These are phyloP conservation scores for Sepioteuthis lessoniana DNA, from an alignment of 2,888 invertebrate genomes.

Conservation along the genomic window DNA sequence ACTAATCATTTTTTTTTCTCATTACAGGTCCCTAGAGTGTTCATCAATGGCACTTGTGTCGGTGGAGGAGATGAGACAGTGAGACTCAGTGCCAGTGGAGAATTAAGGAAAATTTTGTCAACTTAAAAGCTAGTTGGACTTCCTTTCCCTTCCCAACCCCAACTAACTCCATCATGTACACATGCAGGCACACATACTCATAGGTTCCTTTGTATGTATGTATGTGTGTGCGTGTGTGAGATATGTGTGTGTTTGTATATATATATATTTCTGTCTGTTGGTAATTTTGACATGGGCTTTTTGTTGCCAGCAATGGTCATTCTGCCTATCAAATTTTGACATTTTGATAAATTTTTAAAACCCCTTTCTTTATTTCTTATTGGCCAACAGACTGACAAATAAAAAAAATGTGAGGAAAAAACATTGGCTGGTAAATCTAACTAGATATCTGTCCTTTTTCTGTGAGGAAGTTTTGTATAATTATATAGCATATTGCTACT, in stretches of 20 bases:
- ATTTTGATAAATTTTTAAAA: background rate
- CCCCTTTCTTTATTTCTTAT: background rate
- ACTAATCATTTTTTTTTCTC: background rate
- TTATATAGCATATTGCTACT: slow-evolving; percentile 23
- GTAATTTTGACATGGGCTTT: background rate
- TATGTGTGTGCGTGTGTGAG: background rate
- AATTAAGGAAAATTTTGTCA: slow-evolving; percentile 58
- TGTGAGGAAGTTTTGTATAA: slow-evolving; percentile 9
- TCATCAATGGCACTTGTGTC: slow-evolving; percentile 90
- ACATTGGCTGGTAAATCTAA: background rate
- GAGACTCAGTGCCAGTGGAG: slow-evolving; percentile 59
- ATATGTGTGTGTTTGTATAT: background rate
- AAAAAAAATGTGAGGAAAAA: background rate
- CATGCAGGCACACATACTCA: background rate
- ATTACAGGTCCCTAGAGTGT: slow-evolving; percentile 92
- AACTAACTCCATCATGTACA: background rate
- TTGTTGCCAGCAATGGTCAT: slow-evolving; percentile 9
- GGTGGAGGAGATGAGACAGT: slow-evolving; percentile 94
- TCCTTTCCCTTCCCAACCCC: background rate
- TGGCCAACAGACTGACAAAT: background rate
- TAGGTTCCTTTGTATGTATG: background rate
- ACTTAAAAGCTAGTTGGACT: background rate
- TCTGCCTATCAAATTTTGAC: slow-evolving; percentile 4
- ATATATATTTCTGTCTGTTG: background rate
- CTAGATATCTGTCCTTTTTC: slow-evolving; percentile 33